phyloP scores from a whole-genome alignment of 2,113 vertebrate genomes.

The Campylomormyrus tamandua region DNA sequence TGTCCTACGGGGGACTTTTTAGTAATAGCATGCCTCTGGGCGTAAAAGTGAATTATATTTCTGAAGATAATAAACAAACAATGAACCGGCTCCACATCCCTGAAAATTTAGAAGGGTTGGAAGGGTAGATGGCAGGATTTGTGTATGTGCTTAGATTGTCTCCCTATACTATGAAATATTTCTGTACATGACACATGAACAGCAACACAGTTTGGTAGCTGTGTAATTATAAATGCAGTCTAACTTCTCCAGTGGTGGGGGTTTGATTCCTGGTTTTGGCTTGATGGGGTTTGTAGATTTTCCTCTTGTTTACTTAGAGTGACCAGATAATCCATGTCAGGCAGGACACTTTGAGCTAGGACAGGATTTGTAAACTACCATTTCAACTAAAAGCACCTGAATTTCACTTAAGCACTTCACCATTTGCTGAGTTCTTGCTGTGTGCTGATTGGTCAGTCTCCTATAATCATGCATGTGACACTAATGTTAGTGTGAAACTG shows the following conservation, averaged over 20 bases:
- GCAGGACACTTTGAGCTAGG: not conserved
- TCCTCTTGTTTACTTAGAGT: not conserved
- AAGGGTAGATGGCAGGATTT: not conserved
- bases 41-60: conserved; percentile 6
- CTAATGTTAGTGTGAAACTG: not conserved
- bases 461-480: not conserved
- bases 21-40: not conserved
- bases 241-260: not conserved
- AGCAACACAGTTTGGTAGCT: not conserved
- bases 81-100: not conserved
- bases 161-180: not conserved
- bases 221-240: not conserved
- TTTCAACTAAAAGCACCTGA: not conserved
- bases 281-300: not conserved
- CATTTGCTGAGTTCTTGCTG: not conserved
- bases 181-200: not conserved
- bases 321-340: not conserved
- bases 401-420: not conserved
- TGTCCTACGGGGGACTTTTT: not conserved
- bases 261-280: not conserved
- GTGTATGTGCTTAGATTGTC: not conserved
- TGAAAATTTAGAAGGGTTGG: not conserved
- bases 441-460: not conserved
- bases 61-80: not conserved
- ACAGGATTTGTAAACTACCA: not conserved